A percentile compares a stretch with the other conserved stretches of the same genome.
These are phyloP conservation scores for Babyrousa celebensis DNA, from an alignment of 2,797 vertebrate species.

Conservation along the genomic window DNA sequence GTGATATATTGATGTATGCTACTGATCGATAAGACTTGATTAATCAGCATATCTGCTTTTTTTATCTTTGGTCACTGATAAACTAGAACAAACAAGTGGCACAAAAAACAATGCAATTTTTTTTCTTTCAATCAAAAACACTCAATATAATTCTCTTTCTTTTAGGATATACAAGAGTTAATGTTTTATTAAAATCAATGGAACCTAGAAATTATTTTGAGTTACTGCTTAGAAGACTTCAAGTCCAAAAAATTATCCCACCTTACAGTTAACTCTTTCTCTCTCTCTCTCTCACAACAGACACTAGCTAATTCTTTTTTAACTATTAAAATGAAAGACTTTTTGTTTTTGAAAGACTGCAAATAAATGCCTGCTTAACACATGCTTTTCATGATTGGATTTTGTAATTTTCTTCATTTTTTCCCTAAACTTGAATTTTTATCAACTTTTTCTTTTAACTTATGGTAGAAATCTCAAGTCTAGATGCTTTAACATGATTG, in stretches of 20 bases:
- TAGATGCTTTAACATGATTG: slow-evolving; percentile 36
- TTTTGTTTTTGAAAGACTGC: slow-evolving; percentile 29
- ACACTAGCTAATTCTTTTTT: background rate
- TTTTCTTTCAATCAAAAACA: slow-evolving; percentile 17
- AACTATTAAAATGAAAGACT: background rate
- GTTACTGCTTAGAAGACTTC: background rate
- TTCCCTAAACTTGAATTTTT: slow-evolving; percentile 8
- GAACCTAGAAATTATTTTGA: slow-evolving; percentile 76
- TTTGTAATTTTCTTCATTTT: slow-evolving; percentile 50
- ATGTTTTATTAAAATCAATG: slow-evolving; percentile 68
- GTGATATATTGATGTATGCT: slow-evolving; percentile 87
- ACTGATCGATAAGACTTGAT: slow-evolving; percentile 86
- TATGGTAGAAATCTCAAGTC: slow-evolving; percentile 55
- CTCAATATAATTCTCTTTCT: slow-evolving; percentile 40
- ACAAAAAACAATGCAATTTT: slow-evolving; percentile 76
- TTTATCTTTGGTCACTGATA: slow-evolving; percentile 77
- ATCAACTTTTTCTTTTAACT: slow-evolving; percentile 33
- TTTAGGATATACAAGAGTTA: slow-evolving; percentile 8
- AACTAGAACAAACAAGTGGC: slow-evolving; percentile 78
- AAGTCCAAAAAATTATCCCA: background rate
- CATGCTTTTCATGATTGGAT: background rate
- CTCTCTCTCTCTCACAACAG: background rate
- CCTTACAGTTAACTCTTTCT: background rate
- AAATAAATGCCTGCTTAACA: slow-evolving; percentile 30
- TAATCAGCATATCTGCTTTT: slow-evolving; percentile 85